phyloP scores from a whole-genome alignment of 2,888 invertebrate genomes.

The Machimus atricapillus region DNA sequence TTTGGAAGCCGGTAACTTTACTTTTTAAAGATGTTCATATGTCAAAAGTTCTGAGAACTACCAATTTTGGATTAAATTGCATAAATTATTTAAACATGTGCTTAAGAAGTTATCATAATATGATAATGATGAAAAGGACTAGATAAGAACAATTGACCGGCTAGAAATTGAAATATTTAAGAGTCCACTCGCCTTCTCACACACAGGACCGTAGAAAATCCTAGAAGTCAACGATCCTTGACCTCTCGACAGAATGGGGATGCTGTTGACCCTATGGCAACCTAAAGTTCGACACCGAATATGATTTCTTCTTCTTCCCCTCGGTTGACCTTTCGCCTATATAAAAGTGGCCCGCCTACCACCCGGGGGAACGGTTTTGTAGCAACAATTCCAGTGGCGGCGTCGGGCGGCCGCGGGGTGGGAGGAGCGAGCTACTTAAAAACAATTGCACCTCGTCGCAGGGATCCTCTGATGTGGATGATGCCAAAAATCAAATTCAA shows the following conservation, averaged over 20 bases:
- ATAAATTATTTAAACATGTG: background rate
- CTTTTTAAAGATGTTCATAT: background rate
- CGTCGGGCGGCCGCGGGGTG: background rate
- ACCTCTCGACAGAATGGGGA: background rate
- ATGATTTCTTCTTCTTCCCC: background rate
- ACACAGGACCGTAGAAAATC: background rate
- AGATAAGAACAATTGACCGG: background rate
- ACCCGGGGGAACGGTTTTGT: background rate
- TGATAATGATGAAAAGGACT: background rate
- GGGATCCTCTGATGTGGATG: background rate
- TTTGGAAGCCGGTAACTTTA: background rate
- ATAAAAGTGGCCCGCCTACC: background rate
- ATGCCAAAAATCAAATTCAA: background rate
- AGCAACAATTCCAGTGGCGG: background rate
- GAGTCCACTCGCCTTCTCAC: background rate
- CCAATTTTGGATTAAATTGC: background rate
- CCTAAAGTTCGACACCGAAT: background rate
- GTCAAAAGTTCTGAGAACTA: background rate
- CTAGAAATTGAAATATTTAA: background rate
- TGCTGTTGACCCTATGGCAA: background rate
- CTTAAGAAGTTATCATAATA: background rate
- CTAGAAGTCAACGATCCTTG: background rate
- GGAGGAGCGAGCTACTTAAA: background rate
- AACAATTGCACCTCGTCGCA: background rate
- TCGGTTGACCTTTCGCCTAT: background rate